Percentiles rank a stretch among this genome's conserved stretches.
These are phyloP conservation scores for Mimumesa dahlbomi DNA, from an alignment of 2,888 invertebrate genomes.

Conservation along the genomic window DNA sequence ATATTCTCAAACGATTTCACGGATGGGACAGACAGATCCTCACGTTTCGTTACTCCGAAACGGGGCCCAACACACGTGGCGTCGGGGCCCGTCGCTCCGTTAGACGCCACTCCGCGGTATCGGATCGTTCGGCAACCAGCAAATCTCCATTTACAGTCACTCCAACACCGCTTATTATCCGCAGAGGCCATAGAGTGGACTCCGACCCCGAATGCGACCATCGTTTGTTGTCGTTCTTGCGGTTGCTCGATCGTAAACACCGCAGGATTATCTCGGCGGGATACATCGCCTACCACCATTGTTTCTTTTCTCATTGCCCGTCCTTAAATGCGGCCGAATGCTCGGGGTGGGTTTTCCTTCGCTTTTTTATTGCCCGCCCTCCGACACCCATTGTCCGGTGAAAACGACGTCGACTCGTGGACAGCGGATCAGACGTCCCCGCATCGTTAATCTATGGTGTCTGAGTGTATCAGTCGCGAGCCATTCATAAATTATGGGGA, in stretches of 20 bases:
- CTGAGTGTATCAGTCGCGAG: too few species aligned
- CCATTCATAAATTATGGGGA: too few species aligned
- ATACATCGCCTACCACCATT: conserved; percentile 10
- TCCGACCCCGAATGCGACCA: conserved; percentile 8
- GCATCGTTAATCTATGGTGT: too few species aligned
- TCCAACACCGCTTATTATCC: conserved; percentile 37
- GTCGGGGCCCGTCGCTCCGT: too few species aligned
- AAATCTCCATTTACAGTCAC: conserved; percentile 36
- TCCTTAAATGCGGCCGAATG: conserved; percentile 13
- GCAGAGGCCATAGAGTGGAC: conserved; percentile 15
- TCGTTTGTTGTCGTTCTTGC: conserved; percentile 51
- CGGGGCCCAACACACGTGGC: too few species aligned
- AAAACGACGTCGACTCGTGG: background rate
- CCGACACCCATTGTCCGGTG: background rate
- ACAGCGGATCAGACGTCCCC: background rate
- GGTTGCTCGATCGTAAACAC: conserved; percentile 49
- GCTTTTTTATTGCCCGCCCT: conserved; percentile 11
- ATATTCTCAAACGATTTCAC: too few species aligned
- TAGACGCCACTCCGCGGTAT: background rate
- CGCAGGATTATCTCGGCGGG: conserved; percentile 47
- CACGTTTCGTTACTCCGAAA: too few species aligned
- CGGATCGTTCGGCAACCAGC: conserved; percentile 14
- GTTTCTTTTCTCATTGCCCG: conserved; percentile 26
- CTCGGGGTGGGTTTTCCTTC: background rate
- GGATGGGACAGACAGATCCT: too few species aligned